These are phyloP conservation scores for Electrophaes corylata DNA, from an alignment of 2,888 invertebrate genomes.

Conservation along the genomic window DNA sequence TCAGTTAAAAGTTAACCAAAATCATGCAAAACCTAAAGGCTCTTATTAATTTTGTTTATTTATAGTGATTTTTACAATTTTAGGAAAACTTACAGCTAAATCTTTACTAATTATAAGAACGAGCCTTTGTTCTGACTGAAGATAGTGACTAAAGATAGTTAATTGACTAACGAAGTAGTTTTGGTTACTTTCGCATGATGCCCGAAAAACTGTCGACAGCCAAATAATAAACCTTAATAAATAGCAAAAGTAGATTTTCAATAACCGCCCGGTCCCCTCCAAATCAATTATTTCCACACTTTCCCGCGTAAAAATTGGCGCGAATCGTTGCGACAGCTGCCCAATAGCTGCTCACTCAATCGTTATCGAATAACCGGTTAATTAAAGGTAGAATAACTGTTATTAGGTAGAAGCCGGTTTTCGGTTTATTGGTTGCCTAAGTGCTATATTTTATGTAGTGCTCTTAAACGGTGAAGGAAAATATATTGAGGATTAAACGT, in stretches of 20 bases:
- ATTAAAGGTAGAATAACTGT: constrained; percentile 28
- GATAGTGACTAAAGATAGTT: too few relatives aligned
- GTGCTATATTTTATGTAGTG: neutral
- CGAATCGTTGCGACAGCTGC: constrained; percentile 46
- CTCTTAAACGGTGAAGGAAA: neutral
- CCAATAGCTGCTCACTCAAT: constrained; percentile 47
- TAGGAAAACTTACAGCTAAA: too few relatives aligned
- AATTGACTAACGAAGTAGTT: too few relatives aligned
- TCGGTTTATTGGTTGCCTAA: constrained; percentile 4
- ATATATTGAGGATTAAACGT: too few relatives aligned
- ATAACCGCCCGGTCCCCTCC: constrained; percentile 48
- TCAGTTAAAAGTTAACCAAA: neutral
- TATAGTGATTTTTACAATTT: too few relatives aligned
- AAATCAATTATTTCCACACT: constrained; percentile 79
- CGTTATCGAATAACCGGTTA: constrained; percentile 47
- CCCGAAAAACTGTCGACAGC: neutral
- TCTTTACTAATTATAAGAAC: too few relatives aligned
- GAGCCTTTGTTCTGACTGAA: too few relatives aligned
- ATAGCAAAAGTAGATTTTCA: constrained; percentile 25
- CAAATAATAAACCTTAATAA: neutral
- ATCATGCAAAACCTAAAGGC: too few relatives aligned
- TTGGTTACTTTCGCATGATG: too few relatives aligned
- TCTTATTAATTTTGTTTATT: too few relatives aligned
- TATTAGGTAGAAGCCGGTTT: constrained; percentile 8
- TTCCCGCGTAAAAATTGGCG: constrained; percentile 68